A percentile compares a stretch with the other conserved stretches of the same genome.
phyloP scores from a whole-genome alignment of 2,113 vertebrate genomes.

The Origma solitaria region DNA sequence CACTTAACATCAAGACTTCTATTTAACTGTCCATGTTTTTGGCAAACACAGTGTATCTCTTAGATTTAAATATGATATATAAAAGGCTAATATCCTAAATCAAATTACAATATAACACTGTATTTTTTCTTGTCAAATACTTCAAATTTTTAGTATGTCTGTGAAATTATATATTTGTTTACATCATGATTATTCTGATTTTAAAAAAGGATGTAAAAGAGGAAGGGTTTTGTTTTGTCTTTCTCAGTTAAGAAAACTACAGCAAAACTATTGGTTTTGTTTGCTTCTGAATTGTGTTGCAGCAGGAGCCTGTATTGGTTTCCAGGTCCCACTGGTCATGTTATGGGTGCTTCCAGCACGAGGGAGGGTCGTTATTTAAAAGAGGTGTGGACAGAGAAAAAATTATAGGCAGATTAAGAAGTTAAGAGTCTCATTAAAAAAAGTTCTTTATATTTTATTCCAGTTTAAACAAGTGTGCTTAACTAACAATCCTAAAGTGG shows the following conservation, averaged over 20 bases:
- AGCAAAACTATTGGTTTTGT: not conserved
- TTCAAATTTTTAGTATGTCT: not conserved
- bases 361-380: not conserved
- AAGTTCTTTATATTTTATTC: not conserved
- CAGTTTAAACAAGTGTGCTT: not conserved
- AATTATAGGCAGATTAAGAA: not conserved
- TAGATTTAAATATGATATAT: not conserved
- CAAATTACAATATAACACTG: not conserved
- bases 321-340: not conserved
- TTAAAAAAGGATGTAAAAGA: not conserved
- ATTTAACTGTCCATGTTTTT: not conserved
- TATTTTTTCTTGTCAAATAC: not conserved
- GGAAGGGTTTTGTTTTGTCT: fast-evolving
- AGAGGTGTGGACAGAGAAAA: not conserved
- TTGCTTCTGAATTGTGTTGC: not conserved
- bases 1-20: not conserved
- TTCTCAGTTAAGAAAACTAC: not conserved
- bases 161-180: not conserved
- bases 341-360: not conserved
- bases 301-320: not conserved
- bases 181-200: not conserved
- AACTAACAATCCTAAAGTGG: not conserved
- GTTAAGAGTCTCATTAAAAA: not conserved
- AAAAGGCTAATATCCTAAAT: not conserved
- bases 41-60: not conserved